Conservation (phyloP, 2,888 invertebrate species). For the Heliconius ismenius region DNA sequence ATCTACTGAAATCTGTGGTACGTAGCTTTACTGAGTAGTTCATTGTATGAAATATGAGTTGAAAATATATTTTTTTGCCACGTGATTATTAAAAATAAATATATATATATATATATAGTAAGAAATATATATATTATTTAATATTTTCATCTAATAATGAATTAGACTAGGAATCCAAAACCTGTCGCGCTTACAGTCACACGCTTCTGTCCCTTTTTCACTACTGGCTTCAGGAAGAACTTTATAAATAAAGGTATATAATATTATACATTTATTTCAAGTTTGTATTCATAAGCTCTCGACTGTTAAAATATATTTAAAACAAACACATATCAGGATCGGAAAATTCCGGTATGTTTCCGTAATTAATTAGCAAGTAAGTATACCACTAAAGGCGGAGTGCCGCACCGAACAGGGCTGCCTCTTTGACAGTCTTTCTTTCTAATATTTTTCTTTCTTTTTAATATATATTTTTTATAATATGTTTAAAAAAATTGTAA, state of each 20-base stretch:
- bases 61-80: not conserved
- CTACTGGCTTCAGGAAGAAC: too few relatives aligned
- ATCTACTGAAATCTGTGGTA: conserved; percentile 1
- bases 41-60: not conserved
- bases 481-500: too few relatives aligned
- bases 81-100: not conserved
- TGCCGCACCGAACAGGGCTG: conserved; percentile 10
- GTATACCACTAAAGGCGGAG: conserved; percentile 25
- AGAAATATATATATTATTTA: too few relatives aligned
- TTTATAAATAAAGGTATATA: too few relatives aligned
- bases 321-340: conserved; percentile 27
- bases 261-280: not conserved
- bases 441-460: not conserved
- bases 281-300: not conserved
- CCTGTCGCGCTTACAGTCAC: too few relatives aligned
- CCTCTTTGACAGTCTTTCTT: not conserved
- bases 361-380: conserved; percentile 44
- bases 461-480: not conserved
- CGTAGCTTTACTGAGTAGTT: not conserved
- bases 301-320: conserved; percentile 9
- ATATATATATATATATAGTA: too few relatives aligned
- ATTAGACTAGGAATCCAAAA: too few relatives aligned
- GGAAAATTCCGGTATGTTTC: conserved; percentile 39
- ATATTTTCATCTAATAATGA: too few relatives aligned
- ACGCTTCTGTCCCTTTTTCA: accelerated